Base-by-base conservation (phyloP, 2,797 vertebrate genomes). In the Lateolabrax maculatus region DNA sequence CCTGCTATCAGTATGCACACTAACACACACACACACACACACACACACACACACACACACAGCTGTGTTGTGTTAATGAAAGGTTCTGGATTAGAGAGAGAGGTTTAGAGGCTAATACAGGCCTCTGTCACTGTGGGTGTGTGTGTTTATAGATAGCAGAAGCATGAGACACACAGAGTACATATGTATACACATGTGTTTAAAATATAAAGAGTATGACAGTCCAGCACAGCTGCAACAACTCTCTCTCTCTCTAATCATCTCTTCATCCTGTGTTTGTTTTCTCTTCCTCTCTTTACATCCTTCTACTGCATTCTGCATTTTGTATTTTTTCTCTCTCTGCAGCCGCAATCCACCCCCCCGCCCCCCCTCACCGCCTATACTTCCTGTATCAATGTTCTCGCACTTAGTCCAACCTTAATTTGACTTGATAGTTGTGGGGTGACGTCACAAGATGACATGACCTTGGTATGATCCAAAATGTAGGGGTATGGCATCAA, bases 61-160 rank as follows among this genome's bases (percentile, higher is more conserved):
- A 88, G 86, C 83, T 88, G 87, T 18, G 61, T 65, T 58, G 60
- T 48, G 74, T 70, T 83, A 86, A 87, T 85, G 65, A 84, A 70
- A 56, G 70, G 77, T 37, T 84, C 4, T 1, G 52, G 23, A 43
- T 72, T 56, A 77, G 37, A 29, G 18, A 11, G n/a, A 18, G 55
- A 31, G 36, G 65, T 48, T 66, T 51, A 12, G 57, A 67, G 58
- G 49, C 36, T 84, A 79, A 81, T 66, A 46, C 61, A 31, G 37
- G 71, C 16, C 23, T 75, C 10, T 34, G 77, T 60, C 73, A 34
- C 31, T 48, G 53, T 56, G 67, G 23, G 58, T 46, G 62, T 51
- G 41, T 46, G 75, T 46, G 71, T 81, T 74, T 56, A 68, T 31
- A 75, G 41, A 80, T 23, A n/a, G 63, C 19, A 51, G 23, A 19